A percentile compares a stretch with the other conserved stretches of the same genome.
phyloP scores from a whole-genome alignment of 2,888 invertebrate species.

The Caradrina kadenii region DNA sequence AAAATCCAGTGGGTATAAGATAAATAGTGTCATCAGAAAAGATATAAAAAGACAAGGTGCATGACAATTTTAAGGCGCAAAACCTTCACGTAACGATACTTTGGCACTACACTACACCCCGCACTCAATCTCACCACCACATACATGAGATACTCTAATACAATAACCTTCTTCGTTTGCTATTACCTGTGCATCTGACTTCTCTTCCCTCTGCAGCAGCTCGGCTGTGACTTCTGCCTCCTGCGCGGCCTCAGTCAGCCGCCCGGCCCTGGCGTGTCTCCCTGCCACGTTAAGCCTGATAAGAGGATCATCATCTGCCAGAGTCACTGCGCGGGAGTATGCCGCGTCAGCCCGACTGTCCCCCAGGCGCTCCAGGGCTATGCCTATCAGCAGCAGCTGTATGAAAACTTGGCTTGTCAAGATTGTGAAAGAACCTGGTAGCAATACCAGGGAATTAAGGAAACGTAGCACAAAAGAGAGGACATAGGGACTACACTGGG shows the following conservation, averaged over 20 bases:
- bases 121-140: too few relatives aligned
- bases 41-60: too few relatives aligned
- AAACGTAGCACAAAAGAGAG: not conserved
- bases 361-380: conserved; percentile 82
- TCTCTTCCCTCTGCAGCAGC: conserved; percentile 72
- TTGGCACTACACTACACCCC: too few relatives aligned
- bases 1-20: too few relatives aligned
- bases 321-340: conserved; percentile 74
- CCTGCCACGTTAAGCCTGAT: conserved; percentile 82
- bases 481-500: too few relatives aligned
- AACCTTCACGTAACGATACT: too few relatives aligned
- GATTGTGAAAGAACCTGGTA: too few relatives aligned
- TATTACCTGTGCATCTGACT: conserved; percentile 78
- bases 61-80: too few relatives aligned
- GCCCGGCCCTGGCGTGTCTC: conserved; percentile 78
- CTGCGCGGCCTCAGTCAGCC: conserved; percentile 72
- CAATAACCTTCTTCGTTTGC: too few relatives aligned
- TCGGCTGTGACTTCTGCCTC: conserved; percentile 73
- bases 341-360: conserved; percentile 84
- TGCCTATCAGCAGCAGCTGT: conserved; percentile 83
- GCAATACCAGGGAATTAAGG: too few relatives aligned
- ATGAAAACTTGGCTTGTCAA: not conserved
- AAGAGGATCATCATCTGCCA: conserved; percentile 79
- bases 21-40: too few relatives aligned
- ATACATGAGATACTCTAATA: too few relatives aligned